Evolutionary conservation across 2,888 invertebrate species (phyloP), one percentile per base, ranked within the genome.

Genomic region (Carpatolechia fugitivella): DNA sequence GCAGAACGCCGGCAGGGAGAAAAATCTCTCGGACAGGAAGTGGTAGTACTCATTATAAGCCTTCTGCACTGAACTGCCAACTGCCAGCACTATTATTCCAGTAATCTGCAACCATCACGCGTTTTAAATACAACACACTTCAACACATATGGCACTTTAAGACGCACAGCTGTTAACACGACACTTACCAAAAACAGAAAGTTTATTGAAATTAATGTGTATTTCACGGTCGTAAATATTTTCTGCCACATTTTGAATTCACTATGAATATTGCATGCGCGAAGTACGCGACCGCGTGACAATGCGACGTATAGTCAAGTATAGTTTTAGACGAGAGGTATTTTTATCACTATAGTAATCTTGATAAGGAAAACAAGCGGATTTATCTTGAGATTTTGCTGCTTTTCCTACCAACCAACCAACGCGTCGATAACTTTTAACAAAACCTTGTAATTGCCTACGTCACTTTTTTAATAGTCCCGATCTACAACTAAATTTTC

Each of bases 71-170:
- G 93, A 93, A 30, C 93, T 92, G 57, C 96, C 97, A 54, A 94
- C 93, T 29, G 94, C 92, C 61, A 97, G 91, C 55, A 97, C 83
- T 57, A 94, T 93, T 61, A 96, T 92, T 31, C 97, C 97, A 40
- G 95, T 95, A 64, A 97, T 91, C 97, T 97, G 91, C 71, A 92
- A 85, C 11, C 35, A 49, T 38, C 50, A 38, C 49, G 36, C 10
- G 18, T 24, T 33, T 36, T 29, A 11, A 56, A 64, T 51, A 56
- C 52, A 55, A 30, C 6, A 30, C 47, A 47, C 49, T 36, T 13
- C 13, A 14, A 33, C 11, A 20, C 10, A n/a, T n/a, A n/a, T n/a
- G n/a, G n/a, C 50, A 38, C 50, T 50, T 29, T 14, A 29, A 24
- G 13, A 50, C 6, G 18, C 4, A 16, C 50, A 49, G 52, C 29